Conservation (phyloP, 2,888 invertebrate genomes). For the Ophioninae sp. region DNA sequence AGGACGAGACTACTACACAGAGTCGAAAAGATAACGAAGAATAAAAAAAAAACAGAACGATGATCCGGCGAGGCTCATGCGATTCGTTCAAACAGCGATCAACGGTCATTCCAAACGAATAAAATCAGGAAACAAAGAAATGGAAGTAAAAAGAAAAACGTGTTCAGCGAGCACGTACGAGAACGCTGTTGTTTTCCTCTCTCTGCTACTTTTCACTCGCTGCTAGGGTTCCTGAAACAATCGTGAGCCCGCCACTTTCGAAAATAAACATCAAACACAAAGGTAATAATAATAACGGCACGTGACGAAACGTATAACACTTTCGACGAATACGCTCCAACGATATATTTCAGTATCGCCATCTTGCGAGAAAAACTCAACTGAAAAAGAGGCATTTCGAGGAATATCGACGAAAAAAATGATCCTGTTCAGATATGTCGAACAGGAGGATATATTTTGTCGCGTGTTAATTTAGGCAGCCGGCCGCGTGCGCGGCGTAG, state of each 20-base stretch:
- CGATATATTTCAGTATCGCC: background rate
- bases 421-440: background rate
- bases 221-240: background rate
- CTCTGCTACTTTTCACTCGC: background rate
- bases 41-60: background rate
- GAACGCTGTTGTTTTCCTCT: slow-evolving; percentile 7
- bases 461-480: background rate
- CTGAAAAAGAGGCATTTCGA: background rate
- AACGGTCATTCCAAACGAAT: background rate
- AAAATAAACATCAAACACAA: slow-evolving; percentile 7
- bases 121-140: background rate
- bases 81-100: slow-evolving; percentile 1
- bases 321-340: background rate
- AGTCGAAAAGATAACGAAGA: slow-evolving; percentile 33
- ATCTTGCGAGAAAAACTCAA: too few relatives aligned
- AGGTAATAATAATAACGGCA: slow-evolving; percentile 5
- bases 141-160: background rate
- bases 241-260: background rate
- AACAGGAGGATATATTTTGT: background rate
- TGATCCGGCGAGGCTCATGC: background rate
- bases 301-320: slow-evolving; percentile 27
- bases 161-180: background rate
- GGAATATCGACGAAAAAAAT: background rate
- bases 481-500: background rate
- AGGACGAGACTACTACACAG: slow-evolving; percentile 23